These are phyloP conservation scores for Hipposideros larvatus DNA, from an alignment of 2,797 vertebrate genomes.

Conservation along the genomic window DNA sequence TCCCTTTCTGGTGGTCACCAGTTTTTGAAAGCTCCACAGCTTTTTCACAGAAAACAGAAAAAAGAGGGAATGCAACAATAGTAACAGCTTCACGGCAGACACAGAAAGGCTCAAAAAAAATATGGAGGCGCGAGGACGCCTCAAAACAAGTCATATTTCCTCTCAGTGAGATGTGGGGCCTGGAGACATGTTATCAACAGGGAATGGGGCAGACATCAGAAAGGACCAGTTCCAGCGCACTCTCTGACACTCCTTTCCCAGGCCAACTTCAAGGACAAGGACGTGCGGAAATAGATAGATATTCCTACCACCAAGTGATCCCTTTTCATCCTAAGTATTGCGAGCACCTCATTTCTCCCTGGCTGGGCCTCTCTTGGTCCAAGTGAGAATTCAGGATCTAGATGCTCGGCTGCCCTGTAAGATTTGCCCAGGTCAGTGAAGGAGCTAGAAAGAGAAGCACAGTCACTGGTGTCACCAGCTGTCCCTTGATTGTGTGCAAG, in stretches of 20 bases:
- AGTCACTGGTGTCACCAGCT: fast-evolving
- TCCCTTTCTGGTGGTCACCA: background rate
- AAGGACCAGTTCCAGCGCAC: background rate
- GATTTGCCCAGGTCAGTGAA: background rate
- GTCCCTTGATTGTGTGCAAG: background rate
- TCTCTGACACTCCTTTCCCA: background rate
- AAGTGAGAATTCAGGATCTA: background rate
- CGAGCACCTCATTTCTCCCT: background rate
- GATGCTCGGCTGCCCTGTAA: background rate
- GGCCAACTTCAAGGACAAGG: too few species aligned
- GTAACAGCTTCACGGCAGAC: background rate
- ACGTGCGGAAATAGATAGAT: background rate
- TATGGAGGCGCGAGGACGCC: background rate
- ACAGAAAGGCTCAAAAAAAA: background rate
- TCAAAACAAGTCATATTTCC: background rate
- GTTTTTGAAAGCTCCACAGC: background rate
- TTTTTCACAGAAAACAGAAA: background rate
- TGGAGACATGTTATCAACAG: background rate
- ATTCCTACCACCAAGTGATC: background rate
- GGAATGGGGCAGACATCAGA: background rate
- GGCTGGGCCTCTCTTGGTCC: background rate
- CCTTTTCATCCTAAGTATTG: background rate
- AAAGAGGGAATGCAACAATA: background rate
- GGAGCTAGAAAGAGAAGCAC: background rate
- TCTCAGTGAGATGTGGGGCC: background rate